Evolutionary conservation across 37 sponge, comb jelly and placozoan genomes (phyloP).

Genomic region (Spongilla lacustris): DNA sequence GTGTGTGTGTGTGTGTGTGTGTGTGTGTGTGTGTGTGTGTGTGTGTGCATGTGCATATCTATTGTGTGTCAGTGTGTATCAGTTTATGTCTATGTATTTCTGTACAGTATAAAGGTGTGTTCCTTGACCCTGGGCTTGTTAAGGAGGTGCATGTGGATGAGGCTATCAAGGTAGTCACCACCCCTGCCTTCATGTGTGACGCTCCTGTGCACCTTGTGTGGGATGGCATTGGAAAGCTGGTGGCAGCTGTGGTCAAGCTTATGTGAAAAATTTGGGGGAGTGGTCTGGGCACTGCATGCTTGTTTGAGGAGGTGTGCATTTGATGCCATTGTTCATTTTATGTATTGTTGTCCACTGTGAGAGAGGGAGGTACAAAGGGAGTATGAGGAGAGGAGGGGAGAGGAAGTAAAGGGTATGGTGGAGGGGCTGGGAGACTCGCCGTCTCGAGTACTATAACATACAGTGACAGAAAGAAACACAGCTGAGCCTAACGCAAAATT

Average conservation of each 20-base stretch:
- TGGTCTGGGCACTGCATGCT: no score
- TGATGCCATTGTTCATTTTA: no score
- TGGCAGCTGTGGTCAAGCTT: slow-evolving; percentile 52
- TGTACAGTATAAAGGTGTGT: neutral
- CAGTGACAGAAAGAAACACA: no score
- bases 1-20: neutral
- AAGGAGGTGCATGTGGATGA: slow-evolving; percentile 77
- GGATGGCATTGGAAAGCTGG: slow-evolving; percentile 84
- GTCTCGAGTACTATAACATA: no score
- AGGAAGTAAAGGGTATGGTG: no score
- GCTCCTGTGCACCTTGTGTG: slow-evolving; percentile 79
- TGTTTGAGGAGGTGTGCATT: no score
- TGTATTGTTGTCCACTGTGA: no score
- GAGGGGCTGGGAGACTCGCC: no score
- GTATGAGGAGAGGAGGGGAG: no score
- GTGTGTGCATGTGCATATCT: slow-evolving; percentile 26
- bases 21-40: slow-evolving; percentile 11
- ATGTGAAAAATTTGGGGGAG: neutral
- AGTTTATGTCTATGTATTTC: slow-evolving; percentile 13
- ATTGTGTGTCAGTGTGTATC: neutral
- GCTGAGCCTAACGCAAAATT: no score
- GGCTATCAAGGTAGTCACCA: slow-evolving; percentile 74
- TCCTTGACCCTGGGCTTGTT: neutral
- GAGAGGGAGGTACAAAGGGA: no score
- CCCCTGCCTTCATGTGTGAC: slow-evolving; percentile 90